These are phyloP conservation scores for Podilymbus podiceps DNA, from an alignment of 2,113 vertebrate genomes.

Conservation along the genomic window DNA sequence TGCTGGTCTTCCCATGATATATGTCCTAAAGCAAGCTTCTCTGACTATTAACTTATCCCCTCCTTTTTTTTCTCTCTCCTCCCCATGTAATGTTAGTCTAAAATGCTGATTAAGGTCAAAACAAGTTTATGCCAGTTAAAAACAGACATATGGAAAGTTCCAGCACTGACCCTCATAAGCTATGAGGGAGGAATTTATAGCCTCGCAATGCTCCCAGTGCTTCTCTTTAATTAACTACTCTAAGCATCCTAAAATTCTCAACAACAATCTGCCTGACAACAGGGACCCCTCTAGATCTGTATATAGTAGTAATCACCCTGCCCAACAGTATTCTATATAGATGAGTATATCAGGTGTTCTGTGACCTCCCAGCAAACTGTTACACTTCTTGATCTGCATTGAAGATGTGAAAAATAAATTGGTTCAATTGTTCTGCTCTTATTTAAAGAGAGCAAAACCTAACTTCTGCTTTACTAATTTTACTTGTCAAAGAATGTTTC, in stretches of 20 bases:
- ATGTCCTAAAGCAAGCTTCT: background rate
- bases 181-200: slow-evolving; percentile 63
- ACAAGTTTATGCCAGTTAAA: slow-evolving; percentile 63
- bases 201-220: slow-evolving; percentile 8
- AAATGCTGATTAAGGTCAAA: slow-evolving; percentile 62
- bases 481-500: background rate
- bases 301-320: slow-evolving; percentile 10
- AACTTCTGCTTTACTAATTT: background rate
- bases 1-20: background rate
- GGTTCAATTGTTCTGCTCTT: background rate
- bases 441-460: background rate
- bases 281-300: slow-evolving; percentile 30
- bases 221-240: slow-evolving; percentile 66
- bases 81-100: slow-evolving; percentile 1
- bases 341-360: background rate
- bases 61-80: background rate
- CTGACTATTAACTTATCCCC: background rate
- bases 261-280: slow-evolving; percentile 64
- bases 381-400: background rate
- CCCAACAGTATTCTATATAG: background rate
- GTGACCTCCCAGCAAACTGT: background rate
- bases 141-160: slow-evolving; percentile 66
- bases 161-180: slow-evolving; percentile 33
- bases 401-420: background rate
- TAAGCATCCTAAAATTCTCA: slow-evolving; percentile 59